These are phyloP conservation scores for Cerceris ruficornis DNA, from an alignment of 2,888 invertebrate species.

Conservation along the genomic window DNA sequence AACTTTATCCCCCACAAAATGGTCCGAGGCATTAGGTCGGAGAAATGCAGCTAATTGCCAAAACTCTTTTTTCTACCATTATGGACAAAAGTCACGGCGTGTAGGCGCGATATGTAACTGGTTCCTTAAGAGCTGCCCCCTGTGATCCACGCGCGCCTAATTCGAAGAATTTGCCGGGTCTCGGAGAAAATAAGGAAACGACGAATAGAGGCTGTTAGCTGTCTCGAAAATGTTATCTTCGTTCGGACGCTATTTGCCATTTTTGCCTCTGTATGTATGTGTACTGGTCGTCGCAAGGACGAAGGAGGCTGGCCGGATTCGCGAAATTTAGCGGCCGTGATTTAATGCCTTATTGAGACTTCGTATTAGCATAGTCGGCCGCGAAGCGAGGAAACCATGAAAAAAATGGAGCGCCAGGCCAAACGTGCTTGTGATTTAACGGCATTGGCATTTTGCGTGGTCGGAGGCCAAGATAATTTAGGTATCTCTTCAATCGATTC, in stretches of 20 bases:
- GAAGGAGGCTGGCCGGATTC: slow-evolving; percentile 9
- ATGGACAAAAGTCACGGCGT: slow-evolving; percentile 31
- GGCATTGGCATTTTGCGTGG: slow-evolving; percentile 49
- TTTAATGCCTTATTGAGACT: slow-evolving; percentile 56
- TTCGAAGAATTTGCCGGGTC: slow-evolving; percentile 51
- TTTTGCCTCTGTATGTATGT: background rate
- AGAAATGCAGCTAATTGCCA: slow-evolving; percentile 47
- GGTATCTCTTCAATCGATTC: background rate
- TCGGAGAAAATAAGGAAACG: slow-evolving; percentile 25
- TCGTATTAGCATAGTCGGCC: slow-evolving; percentile 60
- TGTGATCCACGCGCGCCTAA: slow-evolving; percentile 32
- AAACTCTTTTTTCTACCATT: slow-evolving; percentile 45
- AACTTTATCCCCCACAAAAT: slow-evolving; percentile 18
- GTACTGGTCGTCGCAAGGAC: background rate
- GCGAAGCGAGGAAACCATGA: slow-evolving; percentile 30
- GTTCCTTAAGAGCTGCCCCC: slow-evolving; percentile 38
- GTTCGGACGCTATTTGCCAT: background rate
- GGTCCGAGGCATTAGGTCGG: slow-evolving; percentile 39
- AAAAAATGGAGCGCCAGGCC: slow-evolving; percentile 33
- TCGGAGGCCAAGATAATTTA: slow-evolving; percentile 9
- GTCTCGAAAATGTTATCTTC: slow-evolving; percentile 34
- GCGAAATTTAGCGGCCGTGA: slow-evolving; percentile 45
- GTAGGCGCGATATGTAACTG: slow-evolving; percentile 48
- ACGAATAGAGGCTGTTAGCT: slow-evolving; percentile 30
- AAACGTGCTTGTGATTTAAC: slow-evolving; percentile 53